Base-by-base conservation (phyloP, 2,113 vertebrate species). In the Oryzias celebensis region DNA sequence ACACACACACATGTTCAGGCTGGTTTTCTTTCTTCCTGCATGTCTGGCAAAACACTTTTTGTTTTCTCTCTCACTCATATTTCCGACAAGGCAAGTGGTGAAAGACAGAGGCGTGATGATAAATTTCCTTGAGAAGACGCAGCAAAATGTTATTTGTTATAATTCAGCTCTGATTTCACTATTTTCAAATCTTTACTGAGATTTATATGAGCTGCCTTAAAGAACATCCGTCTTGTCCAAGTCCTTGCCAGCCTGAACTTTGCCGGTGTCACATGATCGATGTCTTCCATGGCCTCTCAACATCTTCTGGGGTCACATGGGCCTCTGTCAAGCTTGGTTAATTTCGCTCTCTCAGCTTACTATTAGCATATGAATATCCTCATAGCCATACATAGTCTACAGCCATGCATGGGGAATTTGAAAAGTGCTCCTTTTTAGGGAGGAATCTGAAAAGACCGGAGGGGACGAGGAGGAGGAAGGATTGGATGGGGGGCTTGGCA, bases 321-420 rank as follows among this genome's bases (percentile, higher is more conserved):
- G 81, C 79, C 76, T 85, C 79, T 68, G 90, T 90, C 89, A 90
- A 83, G 88, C 85, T 81, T 85, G 86, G 85, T 84, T 89, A 85
- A 87, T 89, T 87, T 87, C 69, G 66, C 76, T 61, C 81, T 85
- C 83, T 77, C 77, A 85, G 80, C 84, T 68, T 61, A n/a, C 65
- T 65, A 88, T 90, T 91, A 85, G 83, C 88, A 90, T 90, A 85
- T 87, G 82, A 90, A 87, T 87, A 71, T 87, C 73, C 80, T 69
- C 75, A 71, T 83, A 65, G 72, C 73, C 65, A 75, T 84, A 85
- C 78, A 85, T 85, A 87, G 87, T 87, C 84, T 64, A 63, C 77
- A 62, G 78, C 73, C 77, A 77, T 72, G 82, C 81, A 79, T 74
- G 59, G 69, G 75, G 77, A 80, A 81, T 83, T 84, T 58, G 65